Percentiles rank a stretch among this genome's conserved stretches.
These are phyloP conservation scores for Hippoglossus stenolepis DNA, from an alignment of 2,113 vertebrate genomes.

Conservation along the genomic window DNA sequence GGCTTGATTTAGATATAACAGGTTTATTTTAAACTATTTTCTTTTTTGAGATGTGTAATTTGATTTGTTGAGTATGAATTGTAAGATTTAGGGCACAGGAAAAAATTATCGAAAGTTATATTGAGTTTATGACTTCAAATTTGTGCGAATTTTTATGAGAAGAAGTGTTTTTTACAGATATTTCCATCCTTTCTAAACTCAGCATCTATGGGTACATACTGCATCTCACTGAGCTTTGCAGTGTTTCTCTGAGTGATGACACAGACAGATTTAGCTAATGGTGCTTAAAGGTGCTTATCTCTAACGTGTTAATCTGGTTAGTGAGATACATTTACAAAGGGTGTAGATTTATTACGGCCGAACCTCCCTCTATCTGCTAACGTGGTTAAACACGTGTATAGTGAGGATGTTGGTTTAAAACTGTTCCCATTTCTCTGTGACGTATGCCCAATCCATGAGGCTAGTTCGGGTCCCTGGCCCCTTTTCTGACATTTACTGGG, in stretches of 20 bases:
- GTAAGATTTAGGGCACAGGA: too few relatives aligned
- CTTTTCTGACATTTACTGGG: slow-evolving; percentile 90
- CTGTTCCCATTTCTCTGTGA: slow-evolving; percentile 47
- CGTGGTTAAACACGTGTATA: neutral
- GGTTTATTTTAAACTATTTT: neutral
- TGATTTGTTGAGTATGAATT: too few relatives aligned
- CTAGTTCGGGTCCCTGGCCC: slow-evolving; percentile 76
- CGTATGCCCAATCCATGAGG: slow-evolving; percentile 53
- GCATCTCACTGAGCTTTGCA: neutral
- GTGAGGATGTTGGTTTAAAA: slow-evolving; percentile 45
- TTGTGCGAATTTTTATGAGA: neutral
- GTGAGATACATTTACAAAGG: slow-evolving; percentile 61
- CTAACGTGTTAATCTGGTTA: slow-evolving; percentile 58
- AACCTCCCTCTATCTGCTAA: slow-evolving; percentile 25
- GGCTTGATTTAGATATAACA: neutral
- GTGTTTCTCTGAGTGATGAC: slow-evolving; percentile 50
- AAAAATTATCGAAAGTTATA: too few relatives aligned
- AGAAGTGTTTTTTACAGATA: neutral
- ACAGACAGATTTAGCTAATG: slow-evolving; percentile 56
- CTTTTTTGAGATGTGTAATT: too few relatives aligned
- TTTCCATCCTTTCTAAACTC: slow-evolving; percentile 1
- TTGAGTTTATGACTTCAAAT: too few relatives aligned
- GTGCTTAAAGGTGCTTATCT: slow-evolving; percentile 68
- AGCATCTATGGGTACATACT: neutral
- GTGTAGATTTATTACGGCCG: slow-evolving; percentile 55